Evolutionary conservation across 2,113 vertebrate species (phyloP), one percentile per base, ranked within the genome.

Genomic region (Dicerorhinus sumatrensis): DNA sequence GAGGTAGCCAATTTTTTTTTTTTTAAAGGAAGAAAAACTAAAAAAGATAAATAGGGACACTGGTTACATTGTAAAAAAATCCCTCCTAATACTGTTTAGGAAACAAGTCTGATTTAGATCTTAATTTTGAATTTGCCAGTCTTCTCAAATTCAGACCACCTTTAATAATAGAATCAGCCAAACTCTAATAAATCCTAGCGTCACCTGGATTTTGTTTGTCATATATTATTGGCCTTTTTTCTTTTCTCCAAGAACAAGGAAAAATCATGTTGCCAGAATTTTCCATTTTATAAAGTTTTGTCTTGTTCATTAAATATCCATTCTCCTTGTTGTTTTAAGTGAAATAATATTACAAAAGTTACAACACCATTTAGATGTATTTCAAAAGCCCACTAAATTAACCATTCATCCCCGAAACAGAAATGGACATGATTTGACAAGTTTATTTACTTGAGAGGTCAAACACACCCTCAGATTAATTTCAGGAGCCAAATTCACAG

Each of bases 401-500:
- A 33, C 60, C 58, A 75, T 96, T 86, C 82, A 70, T 69, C 73
- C 65, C 54, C 62, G 1, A 87, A 96, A 77, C 76, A 95, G 87
- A 96, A 94, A 76, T 89, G 76, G 70, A 69, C 54, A 17, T 48
- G 75, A 88, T 85, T 48, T 88, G 96, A 95, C 70, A 89, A 95
- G 90, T 94, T 94, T 96, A 97, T 97, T 97, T 94, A 76, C 62
- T 80, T 75, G 86, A 69, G 21, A 10, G 56, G 63, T 94, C 79
- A 81, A 70, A 12, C 67, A 2, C 48, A 65, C 48, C 33, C 81
- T 70, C 63, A 33, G 81, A 94, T 84, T 65, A 89, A 91, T 96
- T 95, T 92, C 69, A 67, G 83, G 80, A 85, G 70, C 69, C n/a
- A 16, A 92, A 95, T 97, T 96, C 91, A 94, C 86, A 94, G 97